These are phyloP conservation scores for Echeneis naucrates DNA, from an alignment of 2,797 vertebrate species.

Conservation along the genomic window DNA sequence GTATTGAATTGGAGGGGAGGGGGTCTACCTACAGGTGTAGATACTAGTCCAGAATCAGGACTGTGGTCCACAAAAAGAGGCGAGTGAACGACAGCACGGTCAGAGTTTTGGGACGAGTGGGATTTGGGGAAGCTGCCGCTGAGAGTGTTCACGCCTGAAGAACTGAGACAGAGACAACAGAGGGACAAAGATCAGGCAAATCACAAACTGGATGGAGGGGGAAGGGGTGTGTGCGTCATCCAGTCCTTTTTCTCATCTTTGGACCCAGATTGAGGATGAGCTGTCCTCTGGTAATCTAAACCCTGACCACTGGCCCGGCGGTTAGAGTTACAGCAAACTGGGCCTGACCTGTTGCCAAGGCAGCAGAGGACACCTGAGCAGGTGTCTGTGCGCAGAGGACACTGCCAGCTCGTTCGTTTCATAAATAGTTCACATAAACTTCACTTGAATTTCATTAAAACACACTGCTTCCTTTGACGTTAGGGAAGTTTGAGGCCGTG, in stretches of 20 bases:
- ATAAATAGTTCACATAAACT: neutral
- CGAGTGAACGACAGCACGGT: slow-evolving; percentile 69
- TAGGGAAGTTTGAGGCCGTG: neutral
- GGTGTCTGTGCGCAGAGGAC: slow-evolving; percentile 35
- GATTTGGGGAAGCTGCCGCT: slow-evolving; percentile 82
- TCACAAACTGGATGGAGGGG: no score
- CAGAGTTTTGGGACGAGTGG: slow-evolving; percentile 81
- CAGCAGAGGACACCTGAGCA: slow-evolving; percentile 81
- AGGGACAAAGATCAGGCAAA: neutral
- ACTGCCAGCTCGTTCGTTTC: slow-evolving; percentile 6
- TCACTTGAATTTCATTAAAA: neutral
- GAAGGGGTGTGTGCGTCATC: neutral
- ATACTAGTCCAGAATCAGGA: slow-evolving; percentile 85
- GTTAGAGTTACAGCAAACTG: slow-evolving; percentile 82
- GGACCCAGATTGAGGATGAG: slow-evolving; percentile 20
- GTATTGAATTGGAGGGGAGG: neutral
- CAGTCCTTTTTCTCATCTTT: neutral
- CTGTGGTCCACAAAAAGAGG: slow-evolving; percentile 74
- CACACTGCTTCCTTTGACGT: no score
- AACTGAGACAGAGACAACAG: slow-evolving; percentile 76
- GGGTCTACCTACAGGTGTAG: slow-evolving; percentile 86
- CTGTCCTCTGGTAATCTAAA: slow-evolving; percentile 72
- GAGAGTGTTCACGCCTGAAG: slow-evolving; percentile 89
- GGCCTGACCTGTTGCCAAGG: slow-evolving; percentile 77
- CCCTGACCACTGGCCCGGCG: slow-evolving; percentile 72